Evolutionary conservation across 2,888 invertebrate genomes (phyloP), one percentile per base, ranked within the genome.

Genomic region (Drosophila mercatorum): DNA sequence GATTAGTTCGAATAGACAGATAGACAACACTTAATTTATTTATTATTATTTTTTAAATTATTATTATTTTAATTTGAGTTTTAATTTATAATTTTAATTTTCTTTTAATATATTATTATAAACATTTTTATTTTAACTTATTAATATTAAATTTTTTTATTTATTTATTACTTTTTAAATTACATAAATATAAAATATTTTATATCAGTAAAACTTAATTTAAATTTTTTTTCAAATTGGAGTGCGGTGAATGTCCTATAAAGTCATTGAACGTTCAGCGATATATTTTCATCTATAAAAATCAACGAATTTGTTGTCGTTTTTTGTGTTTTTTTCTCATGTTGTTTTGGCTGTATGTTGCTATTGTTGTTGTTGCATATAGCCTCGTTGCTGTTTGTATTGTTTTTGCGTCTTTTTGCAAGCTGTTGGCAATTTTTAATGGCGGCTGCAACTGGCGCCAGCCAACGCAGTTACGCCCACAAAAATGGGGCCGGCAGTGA

Each of bases 371-470:
- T 59, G 56, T 41, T 43, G 53, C 58, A 22, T 59, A 62, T 69
- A 36, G 51, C 40, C 56, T 51, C 56, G 59, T 31, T 72, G 44
- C 57, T 76, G 58, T 69, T 75, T 65, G 64, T 53, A 67, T 75
- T 75, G 71, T 67, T 71, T 55, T 71, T 61, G 67, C 34, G 10
- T 57, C 44, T 58, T 75, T 80, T 69, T 75, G 61, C 78, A 71
- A 78, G 74, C 81, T 76, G 81, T 70, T 81, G 80, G 71, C 62
- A 59, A 74, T 76, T 83, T 83, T 83, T 85, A 83, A 85, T 82
- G 83, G 80, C 72, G 72, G 49, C 75, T 73, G 71, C 65, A 67
- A 70, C 79, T 72, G 68, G 66, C 71, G 78, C 71, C 73, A 58
- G 17, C 52, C 72, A 52, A 64, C 68, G 59, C 66, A 53, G 65